Evolutionary conservation across 2,797 vertebrate species (phyloP), one percentile per base, ranked within the genome.

Genomic region (Glyptemys insculpta): DNA sequence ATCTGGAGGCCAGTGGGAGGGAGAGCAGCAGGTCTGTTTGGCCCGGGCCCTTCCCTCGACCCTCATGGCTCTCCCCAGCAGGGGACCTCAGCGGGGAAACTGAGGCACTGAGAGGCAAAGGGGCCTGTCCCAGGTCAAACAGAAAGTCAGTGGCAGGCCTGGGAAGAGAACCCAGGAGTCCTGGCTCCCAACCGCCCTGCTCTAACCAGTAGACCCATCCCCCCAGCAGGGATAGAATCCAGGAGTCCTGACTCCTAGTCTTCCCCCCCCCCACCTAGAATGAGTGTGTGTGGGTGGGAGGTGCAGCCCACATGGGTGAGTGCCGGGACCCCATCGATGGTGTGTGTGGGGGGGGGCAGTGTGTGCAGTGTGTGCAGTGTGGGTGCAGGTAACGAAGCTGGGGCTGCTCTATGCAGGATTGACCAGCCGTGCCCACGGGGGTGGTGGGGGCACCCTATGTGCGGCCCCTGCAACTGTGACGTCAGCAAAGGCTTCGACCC

Each of bases 381-480:
- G 11, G 23, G 12, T 27, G 23, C 16, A 31, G 23, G n/a, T 41
- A 54, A 81, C 8, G 15, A 10, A 2, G 34, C 31, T 25, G 47
- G 4, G 23, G 27, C 34, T 76, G 72, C 44, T 78, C 44, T 78
- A 2, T 5, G 5, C 95, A 99, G 99, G 98, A 98, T 98, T 8
- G 99, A 99, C 74, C 97, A 99, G 93, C 99, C 99, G 0, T 99
- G 99, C 94, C 99, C 99, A 0, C 98, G 99, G 68, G 99, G 99
- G 19, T 99, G 99, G 99, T 99, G 99, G 99, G 99, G 99, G 31
- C 99, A 99, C 92, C 99, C 99, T 94, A 99, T 99, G 0, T 99
- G 99, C 0, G 99, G 99, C 7, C 99, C 99, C 1, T 99, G 99
- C 97, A 99, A 98, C 98, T 99, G 99, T 86, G 98, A 98, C 0